Conservation (phyloP, 2,797 vertebrate genomes). For the Loriculus beryllinus region DNA sequence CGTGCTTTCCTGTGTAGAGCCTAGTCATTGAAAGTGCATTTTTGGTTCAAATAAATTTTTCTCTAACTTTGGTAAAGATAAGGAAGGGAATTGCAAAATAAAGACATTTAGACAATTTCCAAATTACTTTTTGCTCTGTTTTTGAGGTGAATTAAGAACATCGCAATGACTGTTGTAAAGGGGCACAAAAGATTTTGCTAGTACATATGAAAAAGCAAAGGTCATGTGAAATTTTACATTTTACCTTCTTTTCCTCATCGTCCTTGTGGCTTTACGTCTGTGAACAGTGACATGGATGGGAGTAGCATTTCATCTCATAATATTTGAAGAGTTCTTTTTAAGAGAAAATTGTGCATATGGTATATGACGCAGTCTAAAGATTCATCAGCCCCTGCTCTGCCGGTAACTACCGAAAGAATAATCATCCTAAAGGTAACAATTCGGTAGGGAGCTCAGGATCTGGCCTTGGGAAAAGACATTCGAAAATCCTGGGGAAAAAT, state of each 20-base stretch:
- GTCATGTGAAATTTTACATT: neutral
- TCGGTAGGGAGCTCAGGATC: neutral
- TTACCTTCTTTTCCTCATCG: neutral
- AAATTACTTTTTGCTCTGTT: neutral
- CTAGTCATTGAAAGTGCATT: neutral
- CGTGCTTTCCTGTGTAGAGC: neutral
- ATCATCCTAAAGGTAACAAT: neutral
- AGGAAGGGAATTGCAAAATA: neutral
- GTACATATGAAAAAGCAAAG: fast-evolving
- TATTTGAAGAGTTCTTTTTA: neutral
- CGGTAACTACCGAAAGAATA: neutral
- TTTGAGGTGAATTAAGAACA: neutral
- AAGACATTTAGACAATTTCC: neutral
- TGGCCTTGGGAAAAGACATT: neutral
- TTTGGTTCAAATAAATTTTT: neutral
- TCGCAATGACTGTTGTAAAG: neutral
- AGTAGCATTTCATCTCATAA: neutral
- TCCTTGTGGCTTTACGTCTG: neutral
- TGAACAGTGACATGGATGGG: neutral
- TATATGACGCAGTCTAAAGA: neutral
- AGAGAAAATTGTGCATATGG: neutral
- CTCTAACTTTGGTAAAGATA: neutral
- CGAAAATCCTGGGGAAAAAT: neutral
- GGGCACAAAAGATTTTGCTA: neutral
- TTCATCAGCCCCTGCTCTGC: neutral